Conservation (phyloP, 2,797 vertebrate genomes). For the Coilia nasus region DNA sequence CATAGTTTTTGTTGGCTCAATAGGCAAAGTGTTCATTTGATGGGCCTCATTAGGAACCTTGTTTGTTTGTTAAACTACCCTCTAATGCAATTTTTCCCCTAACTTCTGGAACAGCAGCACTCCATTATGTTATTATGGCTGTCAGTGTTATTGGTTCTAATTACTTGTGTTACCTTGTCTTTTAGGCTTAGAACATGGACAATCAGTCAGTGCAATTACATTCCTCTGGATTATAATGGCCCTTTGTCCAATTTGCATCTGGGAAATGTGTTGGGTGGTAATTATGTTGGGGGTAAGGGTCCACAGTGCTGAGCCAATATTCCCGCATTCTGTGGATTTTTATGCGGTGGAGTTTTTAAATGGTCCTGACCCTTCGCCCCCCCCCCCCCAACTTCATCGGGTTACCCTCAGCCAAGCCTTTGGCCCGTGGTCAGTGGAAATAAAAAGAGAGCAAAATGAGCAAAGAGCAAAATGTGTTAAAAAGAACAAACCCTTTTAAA, state of each 20-base stretch:
- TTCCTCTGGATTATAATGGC: slow-evolving; percentile 62
- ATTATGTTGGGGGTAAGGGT: slow-evolving; percentile 57
- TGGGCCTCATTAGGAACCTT: slow-evolving; percentile 6
- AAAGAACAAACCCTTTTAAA: not conserved
- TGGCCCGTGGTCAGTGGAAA: not conserved
- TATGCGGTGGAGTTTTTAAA: slow-evolving; percentile 15
- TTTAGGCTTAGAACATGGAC: slow-evolving; percentile 53
- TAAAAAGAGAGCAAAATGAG: not conserved
- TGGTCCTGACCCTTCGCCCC: not conserved
- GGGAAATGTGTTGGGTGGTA: slow-evolving; percentile 55
- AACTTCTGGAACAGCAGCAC: not conserved
- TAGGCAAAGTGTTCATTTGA: not conserved
- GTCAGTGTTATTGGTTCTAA: not conserved
- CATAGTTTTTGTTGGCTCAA: not conserved
- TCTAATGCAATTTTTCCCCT: not conserved
- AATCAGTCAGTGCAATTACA: slow-evolving; percentile 63
- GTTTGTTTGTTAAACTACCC: slow-evolving; percentile 20
- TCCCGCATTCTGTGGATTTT: slow-evolving; percentile 50
- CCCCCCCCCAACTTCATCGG: not conserved
- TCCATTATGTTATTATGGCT: slow-evolving; percentile 29
- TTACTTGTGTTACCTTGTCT: slow-evolving; percentile 56
- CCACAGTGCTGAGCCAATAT: slow-evolving; percentile 40
- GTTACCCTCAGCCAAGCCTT: not conserved
- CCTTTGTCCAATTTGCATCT: slow-evolving; percentile 42
- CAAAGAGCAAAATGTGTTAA: not conserved